Evolutionary conservation across 2,797 vertebrate species (phyloP).

Genomic region (Schizopygopsis pylzovi): DNA sequence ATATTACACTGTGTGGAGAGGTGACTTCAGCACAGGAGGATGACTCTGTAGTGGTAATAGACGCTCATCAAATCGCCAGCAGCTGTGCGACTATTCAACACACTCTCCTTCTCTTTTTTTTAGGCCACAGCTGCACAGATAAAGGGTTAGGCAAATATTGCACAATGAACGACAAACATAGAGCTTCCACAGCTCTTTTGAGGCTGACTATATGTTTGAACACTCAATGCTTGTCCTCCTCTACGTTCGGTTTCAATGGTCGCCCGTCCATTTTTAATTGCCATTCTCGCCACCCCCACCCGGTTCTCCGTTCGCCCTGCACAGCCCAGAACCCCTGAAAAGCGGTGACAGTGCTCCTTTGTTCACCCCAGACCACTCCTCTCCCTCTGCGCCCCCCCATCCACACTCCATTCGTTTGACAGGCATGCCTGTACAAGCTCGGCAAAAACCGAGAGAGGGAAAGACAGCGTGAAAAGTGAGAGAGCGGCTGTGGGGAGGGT

Average conservation of each 20-base stretch:
- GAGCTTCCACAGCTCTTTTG: slow-evolving; percentile 56
- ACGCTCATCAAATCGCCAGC: slow-evolving; percentile 75
- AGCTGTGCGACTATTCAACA: slow-evolving; percentile 74
- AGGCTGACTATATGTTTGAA: slow-evolving; percentile 65
- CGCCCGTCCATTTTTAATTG: slow-evolving; percentile 82
- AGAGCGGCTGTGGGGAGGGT: not conserved
- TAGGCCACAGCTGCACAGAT: slow-evolving; percentile 78
- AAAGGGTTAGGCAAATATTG: slow-evolving; percentile 82
- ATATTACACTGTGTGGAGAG: slow-evolving; percentile 48
- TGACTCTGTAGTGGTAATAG: slow-evolving; percentile 61
- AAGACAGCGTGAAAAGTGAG: slow-evolving; percentile 38
- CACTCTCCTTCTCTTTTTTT: slow-evolving; percentile 64
- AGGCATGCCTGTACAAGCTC: slow-evolving; percentile 88
- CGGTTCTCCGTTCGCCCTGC: slow-evolving; percentile 60
- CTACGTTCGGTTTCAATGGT: slow-evolving; percentile 73
- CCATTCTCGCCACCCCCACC: slow-evolving; percentile 74
- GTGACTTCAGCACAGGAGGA: slow-evolving; percentile 55
- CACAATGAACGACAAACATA: slow-evolving; percentile 78
- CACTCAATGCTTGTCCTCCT: slow-evolving; percentile 71
- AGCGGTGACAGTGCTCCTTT: slow-evolving; percentile 92
- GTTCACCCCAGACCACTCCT: slow-evolving; percentile 74
- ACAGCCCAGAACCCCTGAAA: slow-evolving; percentile 69
- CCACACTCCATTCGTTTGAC: slow-evolving; percentile 75
- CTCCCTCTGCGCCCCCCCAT: slow-evolving; percentile 69
- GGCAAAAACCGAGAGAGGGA: slow-evolving; percentile 56